These are phyloP conservation scores for Brachionus asplanchnoidis DNA, from an alignment of 1,140 invertebrate genomes.

Conservation along the genomic window DNA sequence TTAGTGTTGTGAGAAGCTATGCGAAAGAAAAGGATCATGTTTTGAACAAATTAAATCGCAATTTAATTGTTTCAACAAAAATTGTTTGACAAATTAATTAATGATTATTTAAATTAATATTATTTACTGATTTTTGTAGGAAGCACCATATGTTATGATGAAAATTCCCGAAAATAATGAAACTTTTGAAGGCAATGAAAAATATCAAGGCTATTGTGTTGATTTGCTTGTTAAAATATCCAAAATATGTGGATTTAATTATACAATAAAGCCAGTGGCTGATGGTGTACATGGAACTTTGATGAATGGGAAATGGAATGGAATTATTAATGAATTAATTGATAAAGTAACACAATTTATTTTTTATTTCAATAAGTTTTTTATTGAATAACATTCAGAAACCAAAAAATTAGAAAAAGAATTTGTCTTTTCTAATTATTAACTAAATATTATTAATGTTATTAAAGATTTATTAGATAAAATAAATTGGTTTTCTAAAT, in stretches of 20 bases:
- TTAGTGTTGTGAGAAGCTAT: conserved; percentile 4
- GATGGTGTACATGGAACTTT: conserved; percentile 78
- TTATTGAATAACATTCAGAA: too few species aligned
- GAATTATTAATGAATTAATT: conserved; percentile 81
- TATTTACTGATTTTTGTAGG: neutral
- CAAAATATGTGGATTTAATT: conserved; percentile 68
- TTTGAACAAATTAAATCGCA: conserved; percentile 7
- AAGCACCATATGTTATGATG: conserved; percentile 32
- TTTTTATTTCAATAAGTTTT: too few species aligned
- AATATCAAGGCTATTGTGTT: conserved; percentile 77
- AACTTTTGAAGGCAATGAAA: conserved; percentile 18
- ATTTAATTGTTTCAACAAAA: conserved; percentile 29
- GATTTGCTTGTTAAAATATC: conserved; percentile 78
- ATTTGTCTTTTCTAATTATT: too few species aligned
- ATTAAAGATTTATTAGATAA: too few species aligned
- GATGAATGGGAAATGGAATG: conserved; percentile 77
- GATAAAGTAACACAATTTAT: conserved; percentile 58
- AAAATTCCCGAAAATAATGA: neutral
- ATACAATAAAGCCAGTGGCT: conserved; percentile 71
- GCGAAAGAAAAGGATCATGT: conserved; percentile 33
- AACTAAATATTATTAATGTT: too few species aligned
- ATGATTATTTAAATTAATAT: too few species aligned
- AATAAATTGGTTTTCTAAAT: too few species aligned
- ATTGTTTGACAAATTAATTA: neutral
- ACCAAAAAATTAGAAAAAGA: too few species aligned